A percentile compares a stretch with the other conserved stretches of the same genome.
phyloP scores from a whole-genome alignment of 2,888 invertebrate genomes.

The Plagiodera versicolora region DNA sequence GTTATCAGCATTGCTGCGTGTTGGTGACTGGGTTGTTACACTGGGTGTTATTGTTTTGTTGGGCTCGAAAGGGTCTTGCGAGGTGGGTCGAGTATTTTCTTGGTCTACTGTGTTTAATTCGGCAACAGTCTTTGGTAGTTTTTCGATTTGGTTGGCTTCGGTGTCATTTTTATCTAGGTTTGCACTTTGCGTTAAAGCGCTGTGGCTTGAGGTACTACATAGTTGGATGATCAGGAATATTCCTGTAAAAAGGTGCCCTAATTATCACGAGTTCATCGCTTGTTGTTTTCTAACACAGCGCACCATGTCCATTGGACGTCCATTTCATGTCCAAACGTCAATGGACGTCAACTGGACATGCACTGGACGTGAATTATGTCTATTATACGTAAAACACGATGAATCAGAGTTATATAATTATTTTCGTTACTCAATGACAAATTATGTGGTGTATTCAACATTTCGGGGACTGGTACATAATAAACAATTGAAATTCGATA shows the following conservation, averaged over 20 bases:
- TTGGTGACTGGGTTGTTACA: neutral
- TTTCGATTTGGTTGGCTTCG: constrained; percentile 35
- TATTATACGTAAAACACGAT: too few relatives aligned
- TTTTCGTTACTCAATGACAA: too few relatives aligned
- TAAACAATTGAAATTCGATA: constrained; percentile 31
- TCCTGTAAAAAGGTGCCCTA: constrained; percentile 43
- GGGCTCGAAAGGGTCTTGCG: constrained; percentile 8
- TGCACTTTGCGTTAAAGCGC: constrained; percentile 24
- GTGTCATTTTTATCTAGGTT: constrained; percentile 30
- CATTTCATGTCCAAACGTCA: too few relatives aligned
- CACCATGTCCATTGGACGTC: too few relatives aligned
- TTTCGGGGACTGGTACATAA: too few relatives aligned
- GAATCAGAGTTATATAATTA: too few relatives aligned
- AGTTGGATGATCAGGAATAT: constrained; percentile 37
- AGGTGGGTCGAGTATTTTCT: constrained; percentile 20
- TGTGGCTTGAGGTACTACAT: constrained; percentile 24
- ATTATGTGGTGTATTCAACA: too few relatives aligned
- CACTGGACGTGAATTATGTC: too few relatives aligned
- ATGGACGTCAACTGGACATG: too few relatives aligned
- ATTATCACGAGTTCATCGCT: too few relatives aligned
- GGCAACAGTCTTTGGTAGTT: constrained; percentile 47
- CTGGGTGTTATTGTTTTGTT: constrained; percentile 3
- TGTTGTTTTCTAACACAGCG: too few relatives aligned
- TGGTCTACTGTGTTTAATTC: constrained; percentile 27
- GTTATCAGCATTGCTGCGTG: constrained; percentile 8